These are phyloP conservation scores for Athene cunicularia DNA, from an alignment of 2,113 vertebrate genomes.

Conservation along the genomic window DNA sequence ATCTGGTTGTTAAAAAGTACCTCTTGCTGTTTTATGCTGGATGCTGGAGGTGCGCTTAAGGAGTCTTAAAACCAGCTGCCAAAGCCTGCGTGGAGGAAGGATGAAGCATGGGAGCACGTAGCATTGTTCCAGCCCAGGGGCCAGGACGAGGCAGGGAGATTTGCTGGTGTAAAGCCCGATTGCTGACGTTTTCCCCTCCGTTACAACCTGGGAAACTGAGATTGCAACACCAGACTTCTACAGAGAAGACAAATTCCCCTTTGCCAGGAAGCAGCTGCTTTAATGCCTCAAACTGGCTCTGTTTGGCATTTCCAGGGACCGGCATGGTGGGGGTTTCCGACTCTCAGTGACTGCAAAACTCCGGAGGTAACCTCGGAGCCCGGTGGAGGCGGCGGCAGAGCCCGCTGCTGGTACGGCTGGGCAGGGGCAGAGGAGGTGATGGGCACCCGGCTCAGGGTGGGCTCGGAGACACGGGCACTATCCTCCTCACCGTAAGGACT, in stretches of 20 bases:
- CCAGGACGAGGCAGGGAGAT: constrained; percentile 9
- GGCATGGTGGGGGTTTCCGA: not conserved
- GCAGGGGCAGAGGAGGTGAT: not conserved
- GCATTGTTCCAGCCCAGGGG: constrained; percentile 39
- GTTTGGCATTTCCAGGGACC: constrained; percentile 35
- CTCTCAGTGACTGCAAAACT: not conserved
- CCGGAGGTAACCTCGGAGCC: not conserved
- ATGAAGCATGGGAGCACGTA: constrained; percentile 46
- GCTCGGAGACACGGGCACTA: fast-evolving
- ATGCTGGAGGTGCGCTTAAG: constrained; percentile 6
- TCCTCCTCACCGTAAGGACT: not conserved
- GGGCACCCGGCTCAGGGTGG: not conserved
- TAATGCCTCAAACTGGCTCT: not conserved
- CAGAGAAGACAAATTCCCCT: constrained; percentile 54
- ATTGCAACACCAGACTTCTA: constrained; percentile 42
- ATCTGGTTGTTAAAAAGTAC: constrained; percentile 40
- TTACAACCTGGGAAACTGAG: constrained; percentile 47
- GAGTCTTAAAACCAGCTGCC: constrained; percentile 37
- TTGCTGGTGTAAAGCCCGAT: constrained; percentile 16
- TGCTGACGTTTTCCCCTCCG: not conserved
- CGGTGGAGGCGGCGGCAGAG: not conserved
- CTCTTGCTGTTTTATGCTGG: constrained; percentile 8
- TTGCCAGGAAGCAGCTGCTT: constrained; percentile 44
- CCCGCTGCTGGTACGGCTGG: not conserved
- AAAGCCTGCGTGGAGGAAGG: constrained; percentile 16